These are phyloP conservation scores for Chunga burmeisteri DNA, from an alignment of 2,113 vertebrate genomes.

Conservation along the genomic window DNA sequence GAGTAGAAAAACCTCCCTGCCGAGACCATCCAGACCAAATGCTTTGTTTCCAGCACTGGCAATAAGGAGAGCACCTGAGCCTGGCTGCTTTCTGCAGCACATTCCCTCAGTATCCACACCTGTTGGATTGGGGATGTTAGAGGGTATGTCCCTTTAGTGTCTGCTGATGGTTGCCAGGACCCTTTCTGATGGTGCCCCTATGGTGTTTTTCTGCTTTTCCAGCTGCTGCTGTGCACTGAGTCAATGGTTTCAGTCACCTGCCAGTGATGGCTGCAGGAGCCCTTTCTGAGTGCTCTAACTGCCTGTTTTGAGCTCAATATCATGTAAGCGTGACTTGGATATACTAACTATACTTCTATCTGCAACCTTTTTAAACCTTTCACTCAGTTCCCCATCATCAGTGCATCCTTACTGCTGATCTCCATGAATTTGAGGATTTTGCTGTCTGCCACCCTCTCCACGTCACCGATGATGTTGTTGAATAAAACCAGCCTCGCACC, in stretches of 20 bases:
- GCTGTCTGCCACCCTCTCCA: background rate
- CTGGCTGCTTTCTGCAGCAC: background rate
- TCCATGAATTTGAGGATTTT: background rate
- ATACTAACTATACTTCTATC: background rate
- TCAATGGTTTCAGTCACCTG: background rate
- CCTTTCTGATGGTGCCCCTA: background rate
- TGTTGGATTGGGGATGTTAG: background rate
- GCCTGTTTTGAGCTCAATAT: background rate
- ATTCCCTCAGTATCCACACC: background rate
- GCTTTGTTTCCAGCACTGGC: background rate
- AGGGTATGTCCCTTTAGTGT: background rate
- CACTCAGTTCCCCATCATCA: background rate
- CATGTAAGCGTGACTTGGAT: accelerated
- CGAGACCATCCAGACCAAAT: background rate
- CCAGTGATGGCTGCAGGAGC: background rate
- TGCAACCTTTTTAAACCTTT: background rate
- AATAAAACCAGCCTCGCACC: background rate
- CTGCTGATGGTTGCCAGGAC: background rate
- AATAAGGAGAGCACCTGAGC: background rate
- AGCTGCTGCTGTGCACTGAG: background rate
- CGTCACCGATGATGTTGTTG: background rate
- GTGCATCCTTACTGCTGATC: background rate
- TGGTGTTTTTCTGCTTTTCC: background rate
- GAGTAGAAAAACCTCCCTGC: background rate
- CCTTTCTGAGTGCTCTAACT: background rate